A percentile compares a stretch with the other conserved stretches of the same genome.
Evolutionary conservation across 2,888 invertebrate species (phyloP).

Genomic region (Scotopteryx bipunctaria): DNA sequence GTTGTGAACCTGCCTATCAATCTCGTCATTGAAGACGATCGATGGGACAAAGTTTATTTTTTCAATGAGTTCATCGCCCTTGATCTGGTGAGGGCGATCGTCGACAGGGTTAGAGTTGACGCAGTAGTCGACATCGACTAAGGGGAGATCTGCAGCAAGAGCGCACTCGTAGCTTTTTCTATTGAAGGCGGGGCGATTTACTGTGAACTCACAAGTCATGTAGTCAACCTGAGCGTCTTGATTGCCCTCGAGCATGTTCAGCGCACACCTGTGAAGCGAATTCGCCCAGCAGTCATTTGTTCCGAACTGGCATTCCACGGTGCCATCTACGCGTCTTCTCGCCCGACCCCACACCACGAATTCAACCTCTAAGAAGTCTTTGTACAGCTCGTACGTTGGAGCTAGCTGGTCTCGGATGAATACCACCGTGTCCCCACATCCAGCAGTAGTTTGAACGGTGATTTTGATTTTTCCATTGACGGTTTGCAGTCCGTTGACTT

Average conservation of each 20-base stretch:
- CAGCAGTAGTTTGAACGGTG: constrained; percentile 61
- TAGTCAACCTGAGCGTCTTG: constrained; percentile 62
- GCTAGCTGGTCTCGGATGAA: constrained; percentile 56
- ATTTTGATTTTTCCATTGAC: constrained; percentile 66
- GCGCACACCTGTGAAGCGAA: constrained; percentile 65
- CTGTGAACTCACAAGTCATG: constrained; percentile 74
- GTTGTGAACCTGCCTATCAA: constrained; percentile 41
- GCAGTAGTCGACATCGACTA: constrained; percentile 61
- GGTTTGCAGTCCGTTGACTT: constrained; percentile 43
- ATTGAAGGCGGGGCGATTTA: constrained; percentile 46
- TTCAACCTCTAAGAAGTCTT: constrained; percentile 61
- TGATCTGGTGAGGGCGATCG: constrained; percentile 52
- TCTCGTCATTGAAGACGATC: constrained; percentile 59
- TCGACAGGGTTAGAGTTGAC: constrained; percentile 54
- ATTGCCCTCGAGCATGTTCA: constrained; percentile 54
- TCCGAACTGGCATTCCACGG: constrained; percentile 59
- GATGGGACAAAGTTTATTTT: constrained; percentile 61
- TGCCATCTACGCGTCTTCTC: constrained; percentile 44
- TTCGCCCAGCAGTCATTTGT: constrained; percentile 70
- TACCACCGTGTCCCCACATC: constrained; percentile 59
- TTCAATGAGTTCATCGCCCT: constrained; percentile 49
- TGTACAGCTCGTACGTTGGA: constrained; percentile 56
- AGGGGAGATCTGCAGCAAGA: constrained; percentile 50
- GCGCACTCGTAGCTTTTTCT: constrained; percentile 61
- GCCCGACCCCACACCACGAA: constrained; percentile 76